Evolutionary conservation across 2,113 vertebrate species (phyloP), one percentile per base, ranked within the genome.

Genomic region (Melanocharis versteri): DNA sequence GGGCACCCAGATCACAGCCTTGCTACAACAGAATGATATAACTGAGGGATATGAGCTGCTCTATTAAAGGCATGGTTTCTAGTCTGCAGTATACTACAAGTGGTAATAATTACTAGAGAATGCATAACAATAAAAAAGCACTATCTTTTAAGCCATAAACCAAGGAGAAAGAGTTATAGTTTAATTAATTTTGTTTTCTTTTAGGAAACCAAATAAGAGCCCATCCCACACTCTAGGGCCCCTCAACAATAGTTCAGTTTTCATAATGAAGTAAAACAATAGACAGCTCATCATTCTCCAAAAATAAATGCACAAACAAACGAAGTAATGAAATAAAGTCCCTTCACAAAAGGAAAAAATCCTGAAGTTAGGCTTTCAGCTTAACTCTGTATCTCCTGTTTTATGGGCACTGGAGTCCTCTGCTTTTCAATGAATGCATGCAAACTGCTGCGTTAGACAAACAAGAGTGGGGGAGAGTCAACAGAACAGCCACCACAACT

Each of bases 231-330:
- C 85, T 88, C 37, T 80, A 73, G 58, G 71, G 39, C 85, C 86
- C 42, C 71, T 89, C 60, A 83, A 83, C 58, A 88, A 94, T 80
- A 80, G 75, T 44, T 91, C 57, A 26, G 62, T 83, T 90, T 88
- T 86, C 54, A 73, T 93, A 94, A 94, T 83, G 51, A 92, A 94
- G 35, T 88, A 66, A 83, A 91, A 96, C 94, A 96, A 95, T 90
- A 58, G 92, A 83, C 35, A 83, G 71, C 51, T 95, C 92, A 93
- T 96, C 75, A 76, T 79, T 90, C 57, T 88, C 92, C 82, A 95
- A 95, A 97, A 97, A 96, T 96, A 96, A 96, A 95, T 58, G 51
- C 60, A 73, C 90, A 89, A 95, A 87, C 77, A 95, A 91, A 87
- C 60, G 88, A 85, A 76, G 12, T 94, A 96, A 93, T 93, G 62